Base-by-base conservation (phyloP, 2,113 vertebrate genomes). In the Ageneiosus marmoratus region DNA sequence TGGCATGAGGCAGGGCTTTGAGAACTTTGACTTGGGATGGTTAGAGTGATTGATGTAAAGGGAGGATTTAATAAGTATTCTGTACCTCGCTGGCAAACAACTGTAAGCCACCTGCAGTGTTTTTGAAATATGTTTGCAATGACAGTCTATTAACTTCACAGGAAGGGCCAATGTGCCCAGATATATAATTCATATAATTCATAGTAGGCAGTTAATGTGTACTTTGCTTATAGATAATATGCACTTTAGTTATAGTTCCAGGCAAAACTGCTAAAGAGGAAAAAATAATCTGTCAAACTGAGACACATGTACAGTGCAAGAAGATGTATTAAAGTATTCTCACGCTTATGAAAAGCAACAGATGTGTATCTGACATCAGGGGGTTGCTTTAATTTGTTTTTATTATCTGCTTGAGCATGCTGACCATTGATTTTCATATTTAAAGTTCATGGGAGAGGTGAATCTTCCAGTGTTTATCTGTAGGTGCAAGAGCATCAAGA, bases 371-470 rank as follows among this genome's bases (percentile, higher is more conserved):
- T 85, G 81, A 56, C 77, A 80, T 73, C 81, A 79, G 22, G 83
- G 86, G 77, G 77, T 67, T 63, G 84, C 53, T 80, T 83, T 83
- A 22, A 85, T 87, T 87, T 87, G 48, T 85, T 87, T 83, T 77
- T 18, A 58, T 80, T 77, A 83, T 77, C 84, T 65, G 86, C 80
- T 77, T 85, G 86, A 77, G 79, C 77, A 65, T 76, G 67, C 62
- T 76, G 79, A 74, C 60, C 69, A 84, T 84, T 72, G 50, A 74
- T 58, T 78, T 79, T 79, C 58, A 60, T 74, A 46, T 51, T 87
- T 53, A 84, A 77, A 62, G 86, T 77, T 85, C 86, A 87, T 87
- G 86, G 24, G 86, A 87, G 86, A 87, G 86, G 86, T 87, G 81
- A 85, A 79, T 85, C 44, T 5, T 53, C n/a, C 34, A 53, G 11